Evolutionary conservation across 1,140 invertebrate genomes (phyloP).

Genomic region (Euura saliciscinereae): DNA sequence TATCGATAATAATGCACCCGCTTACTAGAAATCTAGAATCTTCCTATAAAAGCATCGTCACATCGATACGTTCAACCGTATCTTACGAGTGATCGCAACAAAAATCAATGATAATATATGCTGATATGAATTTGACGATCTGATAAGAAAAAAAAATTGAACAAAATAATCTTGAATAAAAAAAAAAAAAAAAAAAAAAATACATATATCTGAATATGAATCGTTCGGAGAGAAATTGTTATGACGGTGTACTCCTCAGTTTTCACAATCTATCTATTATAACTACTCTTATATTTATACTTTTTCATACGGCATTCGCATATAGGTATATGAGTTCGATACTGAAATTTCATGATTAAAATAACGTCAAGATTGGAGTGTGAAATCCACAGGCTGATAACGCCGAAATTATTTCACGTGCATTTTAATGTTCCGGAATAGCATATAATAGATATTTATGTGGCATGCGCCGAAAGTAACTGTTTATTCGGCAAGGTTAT

Average conservation of each 20-base stretch:
- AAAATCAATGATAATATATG: not conserved
- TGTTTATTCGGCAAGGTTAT: no score
- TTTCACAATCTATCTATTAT: not conserved
- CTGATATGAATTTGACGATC: no score
- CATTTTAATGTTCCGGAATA: not conserved
- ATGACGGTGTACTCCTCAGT: constrained; percentile 4
- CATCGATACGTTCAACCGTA: no score
- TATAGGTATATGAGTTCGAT: not conserved
- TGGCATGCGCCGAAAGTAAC: no score
- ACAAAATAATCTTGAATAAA: not conserved
- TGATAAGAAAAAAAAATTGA: not conserved
- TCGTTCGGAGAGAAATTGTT: not conserved
- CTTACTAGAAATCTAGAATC: no score
- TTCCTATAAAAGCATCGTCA: no score
- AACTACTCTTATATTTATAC: not conserved
- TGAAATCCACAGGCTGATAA: not conserved
- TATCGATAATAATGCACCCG: no score
- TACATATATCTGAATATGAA: not conserved
- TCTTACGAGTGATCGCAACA: no score
- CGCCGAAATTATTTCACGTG: not conserved
- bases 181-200: not conserved
- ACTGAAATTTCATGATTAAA: not conserved
- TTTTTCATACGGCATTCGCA: no score
- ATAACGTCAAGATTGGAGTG: not conserved
- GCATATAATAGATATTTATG: not conserved